These are phyloP conservation scores for Xestia rhomboidea DNA, from an alignment of 2,888 invertebrate species.

Conservation along the genomic window DNA sequence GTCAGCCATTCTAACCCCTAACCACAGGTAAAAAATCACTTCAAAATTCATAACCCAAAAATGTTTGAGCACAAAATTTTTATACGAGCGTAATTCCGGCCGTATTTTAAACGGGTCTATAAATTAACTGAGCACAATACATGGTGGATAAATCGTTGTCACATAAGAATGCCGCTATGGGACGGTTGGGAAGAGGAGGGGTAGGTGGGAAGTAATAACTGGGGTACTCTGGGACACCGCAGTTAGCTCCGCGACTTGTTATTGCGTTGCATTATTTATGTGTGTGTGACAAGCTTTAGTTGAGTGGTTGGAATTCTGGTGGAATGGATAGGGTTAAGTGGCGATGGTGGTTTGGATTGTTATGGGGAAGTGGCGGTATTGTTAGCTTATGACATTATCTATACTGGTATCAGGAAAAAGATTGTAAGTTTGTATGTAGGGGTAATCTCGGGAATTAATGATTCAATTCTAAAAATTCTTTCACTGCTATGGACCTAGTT, in stretches of 20 bases:
- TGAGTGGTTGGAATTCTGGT: slow-evolving; percentile 56
- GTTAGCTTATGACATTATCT: neutral
- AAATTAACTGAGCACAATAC: slow-evolving; percentile 88
- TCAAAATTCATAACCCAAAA: slow-evolving; percentile 57
- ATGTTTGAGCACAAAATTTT: slow-evolving; percentile 69
- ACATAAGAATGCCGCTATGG: slow-evolving; percentile 90
- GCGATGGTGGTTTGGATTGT: slow-evolving; percentile 11
- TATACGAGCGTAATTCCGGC: slow-evolving; percentile 82
- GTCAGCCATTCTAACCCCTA: neutral
- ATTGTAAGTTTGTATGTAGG: too few relatives aligned
- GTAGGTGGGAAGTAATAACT: slow-evolving; percentile 84
- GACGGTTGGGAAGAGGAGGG: slow-evolving; percentile 69
- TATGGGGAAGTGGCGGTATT: neutral
- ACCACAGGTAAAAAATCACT: slow-evolving; percentile 41
- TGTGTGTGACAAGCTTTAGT: slow-evolving; percentile 80
- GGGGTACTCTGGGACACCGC: slow-evolving; percentile 86
- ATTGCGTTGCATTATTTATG: slow-evolving; percentile 89
- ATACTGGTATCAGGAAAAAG: too few relatives aligned
- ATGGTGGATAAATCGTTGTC: slow-evolving; percentile 89
- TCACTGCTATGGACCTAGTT: too few relatives aligned
- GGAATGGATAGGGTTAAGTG: slow-evolving; percentile 26
- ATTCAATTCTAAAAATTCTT: too few relatives aligned
- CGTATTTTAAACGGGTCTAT: slow-evolving; percentile 84
- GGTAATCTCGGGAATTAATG: too few relatives aligned
- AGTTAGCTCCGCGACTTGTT: slow-evolving; percentile 85